Percentiles rank a stretch among this genome's conserved stretches.
These are phyloP conservation scores for Ophonus ardosiacus DNA, from an alignment of 2,888 invertebrate species.

Conservation along the genomic window DNA sequence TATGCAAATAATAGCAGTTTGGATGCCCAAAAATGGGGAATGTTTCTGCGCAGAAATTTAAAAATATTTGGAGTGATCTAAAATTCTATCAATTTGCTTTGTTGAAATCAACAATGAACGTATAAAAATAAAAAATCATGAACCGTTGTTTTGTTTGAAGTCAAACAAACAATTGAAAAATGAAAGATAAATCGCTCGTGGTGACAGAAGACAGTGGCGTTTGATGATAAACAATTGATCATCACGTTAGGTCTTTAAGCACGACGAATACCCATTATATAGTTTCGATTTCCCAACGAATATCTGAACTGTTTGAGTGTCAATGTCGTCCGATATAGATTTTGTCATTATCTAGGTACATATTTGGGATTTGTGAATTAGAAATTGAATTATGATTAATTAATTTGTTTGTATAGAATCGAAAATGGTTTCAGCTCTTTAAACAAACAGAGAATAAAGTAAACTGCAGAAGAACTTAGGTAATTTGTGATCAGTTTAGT, in stretches of 20 bases:
- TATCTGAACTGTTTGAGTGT: background rate
- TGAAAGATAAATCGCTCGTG: background rate
- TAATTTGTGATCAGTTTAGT: too few species aligned
- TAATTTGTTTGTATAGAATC: background rate
- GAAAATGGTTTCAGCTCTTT: background rate
- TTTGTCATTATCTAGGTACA: background rate
- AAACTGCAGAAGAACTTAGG: background rate
- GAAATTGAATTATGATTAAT: background rate
- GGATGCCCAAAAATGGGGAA: too few species aligned
- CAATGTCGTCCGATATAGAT: background rate
- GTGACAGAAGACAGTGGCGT: constrained; percentile 14
- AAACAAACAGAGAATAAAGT: background rate
- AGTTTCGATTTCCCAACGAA: background rate
- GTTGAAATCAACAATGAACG: too few species aligned
- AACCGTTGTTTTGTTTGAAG: too few species aligned
- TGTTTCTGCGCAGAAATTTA: background rate
- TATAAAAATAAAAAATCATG: too few species aligned
- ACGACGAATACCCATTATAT: background rate
- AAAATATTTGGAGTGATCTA: background rate
- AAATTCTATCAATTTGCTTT: too few species aligned
- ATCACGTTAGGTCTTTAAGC: background rate
- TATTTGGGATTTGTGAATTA: background rate
- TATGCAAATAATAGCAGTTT: too few species aligned
- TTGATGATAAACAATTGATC: constrained; percentile 45
- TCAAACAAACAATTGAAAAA: background rate